Base-by-base conservation (phyloP, 2,797 vertebrate species). In the Peromyscus eremicus region DNA sequence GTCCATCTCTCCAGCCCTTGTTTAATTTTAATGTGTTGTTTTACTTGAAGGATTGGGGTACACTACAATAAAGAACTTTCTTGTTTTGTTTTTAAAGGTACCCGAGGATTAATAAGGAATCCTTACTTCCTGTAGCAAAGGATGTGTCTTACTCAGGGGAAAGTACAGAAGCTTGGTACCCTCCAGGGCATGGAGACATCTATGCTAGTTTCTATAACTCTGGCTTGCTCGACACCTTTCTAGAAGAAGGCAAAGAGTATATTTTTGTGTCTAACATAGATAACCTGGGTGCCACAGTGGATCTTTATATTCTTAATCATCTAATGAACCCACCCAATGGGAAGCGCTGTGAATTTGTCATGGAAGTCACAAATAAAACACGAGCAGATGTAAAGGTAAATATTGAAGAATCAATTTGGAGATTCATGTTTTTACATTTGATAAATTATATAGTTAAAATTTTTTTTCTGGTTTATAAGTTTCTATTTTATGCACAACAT, bases 231-330 rank as follows among this genome's bases (percentile, higher is more conserved):
- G 99, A 99, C 97, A 98, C 98, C 86, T 99, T 99, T 16, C 98
- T 99, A 0, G 98, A 96, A 13, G 99, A 99, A 94, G 99, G 99
- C 64, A 99, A 99, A 98, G 99, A 99, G 95, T 99, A 99, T 98
- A 99, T 99, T 98, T 99, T 99, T 94, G 99, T 99, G 96, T 99
- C 99, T 98, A 99, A 99, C 98, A 99, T 99, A 95, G 99, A 99
- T 98, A 99, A 99, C 98, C 98, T 99, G 98, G 99, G 99, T 34
- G 99, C 99, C 98, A 99, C 99, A 0, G 99, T 99, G 46, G 99
- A 99, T 98, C 99, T 99, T 96, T 99, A 99, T 98, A 99, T 99
- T 98, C 99, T 99, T 66, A 99, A 99, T 97, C 99, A 99, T 94
- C 99, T 99, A 82, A 99, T 99, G 99, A 99, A 99, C 98, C 99